Base-by-base conservation (phyloP, 2,888 invertebrate species). In the Epistrophe grossulariae region DNA sequence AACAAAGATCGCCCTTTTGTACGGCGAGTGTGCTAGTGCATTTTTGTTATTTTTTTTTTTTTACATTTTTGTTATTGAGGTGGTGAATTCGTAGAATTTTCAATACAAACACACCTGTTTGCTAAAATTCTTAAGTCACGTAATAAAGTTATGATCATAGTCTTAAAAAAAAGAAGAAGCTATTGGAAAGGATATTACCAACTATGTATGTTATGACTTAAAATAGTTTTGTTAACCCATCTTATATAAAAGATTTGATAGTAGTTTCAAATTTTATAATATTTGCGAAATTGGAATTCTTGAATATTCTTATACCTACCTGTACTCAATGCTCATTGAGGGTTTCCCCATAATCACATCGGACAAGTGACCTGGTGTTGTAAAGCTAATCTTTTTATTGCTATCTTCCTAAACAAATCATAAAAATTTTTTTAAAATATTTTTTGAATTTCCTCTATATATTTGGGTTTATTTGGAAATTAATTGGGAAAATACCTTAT, bases 401-500 rank as follows among this genome's bases (percentile, higher is more conserved):
- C 52, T 7, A 15, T 15, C 31, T 40, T 15, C 62, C 62, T 13
- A 70, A 70, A 70, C 70, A 70, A 70, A 55, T 55, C 70, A 55
- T 70, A 70, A 52, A 70, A 52, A n/a, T n/a, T n/a, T 24, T 40
- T 70, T 19, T 24, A 2, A 35, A 2, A 50, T 24, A 19, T 35
- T 19, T n/a, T 15, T 38, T 11, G 40, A 40, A 70, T 40, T 55
- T 55, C 70, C 70, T 7, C 15, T 28, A 15, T 38, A 24, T n/a
- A 9, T 55, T 28, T 70, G 70, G 70, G 70, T 70, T 70, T 52
- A 52, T 70, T 52, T 70, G 55, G 24, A 55, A n/a, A 40, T 70
- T 55, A 70, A 70, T 55, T 55, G 55, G 70, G 70, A 43, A 70
- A 70, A 70, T 40, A 55, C 52, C 24, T 38, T 15, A 6, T 19